Conservation (phyloP, 2,888 invertebrate species). For the Clistopyga incitator region DNA sequence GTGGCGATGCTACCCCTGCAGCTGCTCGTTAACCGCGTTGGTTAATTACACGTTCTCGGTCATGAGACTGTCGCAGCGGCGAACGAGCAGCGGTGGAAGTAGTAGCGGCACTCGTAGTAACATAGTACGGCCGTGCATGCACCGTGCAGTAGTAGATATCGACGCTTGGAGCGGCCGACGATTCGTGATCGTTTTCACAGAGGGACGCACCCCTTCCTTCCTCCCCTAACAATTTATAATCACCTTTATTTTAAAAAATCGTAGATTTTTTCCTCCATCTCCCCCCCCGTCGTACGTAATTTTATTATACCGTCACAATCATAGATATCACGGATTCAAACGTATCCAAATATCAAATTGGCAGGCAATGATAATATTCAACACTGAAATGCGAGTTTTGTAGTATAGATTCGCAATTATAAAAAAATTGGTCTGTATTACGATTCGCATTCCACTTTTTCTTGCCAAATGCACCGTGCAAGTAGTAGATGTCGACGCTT, state of each 20-base stretch:
- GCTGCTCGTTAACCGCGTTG: slow-evolving; percentile 28
- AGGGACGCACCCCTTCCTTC: not conserved
- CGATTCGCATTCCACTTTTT: too few relatives aligned
- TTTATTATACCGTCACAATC: too few relatives aligned
- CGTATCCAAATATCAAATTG: too few relatives aligned
- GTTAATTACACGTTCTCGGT: slow-evolving; percentile 40
- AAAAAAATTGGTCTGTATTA: too few relatives aligned
- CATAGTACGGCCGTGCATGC: slow-evolving; percentile 32
- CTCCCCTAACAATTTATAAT: too few relatives aligned
- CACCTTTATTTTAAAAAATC: too few relatives aligned
- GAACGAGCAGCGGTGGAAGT: not conserved
- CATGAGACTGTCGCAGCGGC: slow-evolving; percentile 20
- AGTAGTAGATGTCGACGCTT: slow-evolving; percentile 47
- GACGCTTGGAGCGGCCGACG: slow-evolving; percentile 4
- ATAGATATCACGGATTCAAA: too few relatives aligned
- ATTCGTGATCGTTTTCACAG: slow-evolving; percentile 10
- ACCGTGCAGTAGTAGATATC: slow-evolving; percentile 40
- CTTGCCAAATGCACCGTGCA: slow-evolving; percentile 12
- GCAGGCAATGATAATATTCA: too few relatives aligned
- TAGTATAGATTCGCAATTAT: too few relatives aligned
- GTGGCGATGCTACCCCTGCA: slow-evolving; percentile 3
- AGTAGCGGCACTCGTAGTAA: slow-evolving; percentile 1
- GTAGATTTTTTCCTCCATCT: too few relatives aligned
- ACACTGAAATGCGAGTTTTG: too few relatives aligned
- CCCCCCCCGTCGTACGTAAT: too few relatives aligned